phyloP scores from a whole-genome alignment of 2,113 vertebrate genomes.

The Bubalus kerabau region DNA sequence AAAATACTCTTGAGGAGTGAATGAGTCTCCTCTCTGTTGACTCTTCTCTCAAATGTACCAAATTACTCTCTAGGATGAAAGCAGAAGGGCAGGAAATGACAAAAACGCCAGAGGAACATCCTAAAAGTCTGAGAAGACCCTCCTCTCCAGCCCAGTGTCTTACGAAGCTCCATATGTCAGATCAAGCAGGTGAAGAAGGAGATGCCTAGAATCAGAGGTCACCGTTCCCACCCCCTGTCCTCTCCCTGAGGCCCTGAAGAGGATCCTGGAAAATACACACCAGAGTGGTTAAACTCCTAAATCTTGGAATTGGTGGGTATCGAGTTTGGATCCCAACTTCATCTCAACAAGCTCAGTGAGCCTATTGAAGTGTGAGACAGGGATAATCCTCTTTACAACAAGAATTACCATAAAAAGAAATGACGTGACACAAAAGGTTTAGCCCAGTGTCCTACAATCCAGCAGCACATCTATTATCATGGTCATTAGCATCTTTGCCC shows the following conservation, averaged over 20 bases:
- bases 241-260: neutral
- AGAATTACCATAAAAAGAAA: neutral
- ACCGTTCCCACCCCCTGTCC: fast-evolving
- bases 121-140: neutral
- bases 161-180: neutral
- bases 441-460: neutral
- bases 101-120: neutral
- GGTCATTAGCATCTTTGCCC: neutral
- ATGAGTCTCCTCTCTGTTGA: neutral
- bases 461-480: neutral
- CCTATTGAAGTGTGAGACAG: too few relatives aligned
- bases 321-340: neutral
- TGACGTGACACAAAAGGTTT: neutral
- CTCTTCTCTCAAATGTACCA: neutral
- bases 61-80: neutral
- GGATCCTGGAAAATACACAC: neutral
- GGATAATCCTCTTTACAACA: neutral
- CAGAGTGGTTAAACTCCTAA: neutral
- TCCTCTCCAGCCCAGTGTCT: neutral
- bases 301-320: neutral
- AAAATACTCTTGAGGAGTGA: neutral
- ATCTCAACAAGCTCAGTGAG: neutral
- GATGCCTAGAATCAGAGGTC: too few relatives aligned
- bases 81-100: neutral
- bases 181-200: neutral